Evolutionary conservation across 2,113 vertebrate genomes (phyloP), one percentile per base, ranked within the genome.

Genomic region (Ictalurus furcatus): DNA sequence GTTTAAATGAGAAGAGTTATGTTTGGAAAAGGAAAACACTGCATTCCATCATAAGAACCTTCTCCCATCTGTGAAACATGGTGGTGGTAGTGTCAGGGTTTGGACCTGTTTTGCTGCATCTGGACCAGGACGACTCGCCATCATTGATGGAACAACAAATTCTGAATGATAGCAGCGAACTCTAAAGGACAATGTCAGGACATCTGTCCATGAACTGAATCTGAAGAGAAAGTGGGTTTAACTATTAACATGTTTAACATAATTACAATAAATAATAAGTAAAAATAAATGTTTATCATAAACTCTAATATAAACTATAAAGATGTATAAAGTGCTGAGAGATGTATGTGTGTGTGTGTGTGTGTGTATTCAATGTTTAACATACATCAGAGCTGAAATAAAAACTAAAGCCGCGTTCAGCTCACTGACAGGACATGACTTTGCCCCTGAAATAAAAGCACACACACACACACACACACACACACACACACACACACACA

Each of bases 341-440:
- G 9, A n/a, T 1, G 13, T 69, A n/a, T 69, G 67, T 69, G 11
- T 69, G 9, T 69, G 65, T 30, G 9, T 69, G 65, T 30, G 9
- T 69, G 65, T n/a, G 8, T 67, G 3, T 69, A 23, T 25, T 28
- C 61, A 65, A 16, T 37, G 30, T 37, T 17, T 17, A 34, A 14
- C 23, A 13, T 12, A 12, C 23, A n/a, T 14, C 13, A 34, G 12
- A n/a, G 13, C 28, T 69, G 13, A 69, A n/a, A 69, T 71, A 74
- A 74, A 40, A 37, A 19, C 34, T 74, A 74, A 37, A 37, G 37
- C 7, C 40, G 13, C 0, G 7, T 7, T 74, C 17, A 8, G 34
- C 71, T 74, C 34, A 74, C 34, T 74, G 30, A 74, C 71, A 74
- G 71, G 37, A 74, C 71, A 73, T 73, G 37, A 74, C 71, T 23